Percentiles rank a stretch among this genome's conserved stretches.
Conservation (phyloP, 2,888 invertebrate species). For the Tachina fera region DNA sequence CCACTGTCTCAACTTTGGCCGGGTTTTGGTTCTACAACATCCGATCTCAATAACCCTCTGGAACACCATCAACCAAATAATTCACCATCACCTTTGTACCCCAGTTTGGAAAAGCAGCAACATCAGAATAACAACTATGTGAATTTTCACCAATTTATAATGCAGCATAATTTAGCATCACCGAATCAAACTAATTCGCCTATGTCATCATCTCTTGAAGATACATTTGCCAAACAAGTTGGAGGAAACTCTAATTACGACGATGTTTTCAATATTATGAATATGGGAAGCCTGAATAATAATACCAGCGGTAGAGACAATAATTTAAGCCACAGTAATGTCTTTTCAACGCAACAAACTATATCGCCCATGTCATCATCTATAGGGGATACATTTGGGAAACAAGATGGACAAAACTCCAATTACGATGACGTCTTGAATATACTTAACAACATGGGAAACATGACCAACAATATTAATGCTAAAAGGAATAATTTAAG, state of each 20-base stretch:
- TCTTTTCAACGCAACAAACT: slow-evolving; percentile 39
- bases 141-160: slow-evolving; percentile 82
- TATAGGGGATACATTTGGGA: background rate
- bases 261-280: slow-evolving; percentile 47
- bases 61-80: slow-evolving; percentile 33
- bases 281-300: slow-evolving; percentile 17
- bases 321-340: background rate
- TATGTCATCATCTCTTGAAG: slow-evolving; percentile 9
- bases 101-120: slow-evolving; percentile 12
- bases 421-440: slow-evolving; percentile 44
- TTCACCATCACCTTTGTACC: background rate
- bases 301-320: slow-evolving; percentile 22
- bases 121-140: slow-evolving; percentile 79
- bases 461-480: background rate
- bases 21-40: slow-evolving; percentile 58
- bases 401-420: slow-evolving; percentile 42
- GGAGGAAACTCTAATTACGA: slow-evolving; percentile 38
- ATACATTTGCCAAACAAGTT: slow-evolving; percentile 22
- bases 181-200: slow-evolving; percentile 25
- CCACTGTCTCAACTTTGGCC: slow-evolving; percentile 71
- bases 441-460: slow-evolving; percentile 36
- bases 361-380: slow-evolving; percentile 24
- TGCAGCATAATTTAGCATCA: slow-evolving; percentile 80
- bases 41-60: slow-evolving; percentile 33
- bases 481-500: slow-evolving; percentile 22